Conservation (phyloP, 1,140 invertebrate genomes). For the Lethocerus indicus region DNA sequence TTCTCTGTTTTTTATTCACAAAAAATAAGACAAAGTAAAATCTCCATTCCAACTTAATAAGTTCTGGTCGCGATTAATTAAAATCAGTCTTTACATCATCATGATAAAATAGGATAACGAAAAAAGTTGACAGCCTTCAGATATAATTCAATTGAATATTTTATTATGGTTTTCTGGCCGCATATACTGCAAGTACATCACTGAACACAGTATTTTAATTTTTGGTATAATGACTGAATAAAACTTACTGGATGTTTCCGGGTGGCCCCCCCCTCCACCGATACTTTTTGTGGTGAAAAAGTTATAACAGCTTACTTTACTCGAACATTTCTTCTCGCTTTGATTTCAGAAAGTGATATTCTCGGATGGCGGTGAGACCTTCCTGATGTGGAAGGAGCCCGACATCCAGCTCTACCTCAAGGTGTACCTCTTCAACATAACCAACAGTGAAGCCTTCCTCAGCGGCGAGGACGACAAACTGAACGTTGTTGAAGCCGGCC, state of each 20-base stretch:
- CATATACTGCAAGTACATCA: background rate
- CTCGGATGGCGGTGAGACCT: conserved; percentile 55
- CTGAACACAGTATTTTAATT: background rate
- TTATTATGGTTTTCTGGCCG: background rate
- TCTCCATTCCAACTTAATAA: too few species aligned
- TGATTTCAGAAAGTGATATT: conserved; percentile 54
- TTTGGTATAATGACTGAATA: background rate
- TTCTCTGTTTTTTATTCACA: too few species aligned
- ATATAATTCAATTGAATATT: too few species aligned
- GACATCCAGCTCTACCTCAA: conserved; percentile 68
- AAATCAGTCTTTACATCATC: too few species aligned
- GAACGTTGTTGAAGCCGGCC: conserved; percentile 61
- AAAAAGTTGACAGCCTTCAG: too few species aligned
- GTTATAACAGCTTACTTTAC: conserved; percentile 9
- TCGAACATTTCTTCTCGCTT: too few species aligned
- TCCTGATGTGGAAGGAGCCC: conserved; percentile 67
- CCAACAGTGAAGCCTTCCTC: conserved; percentile 65
- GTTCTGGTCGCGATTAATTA: too few species aligned
- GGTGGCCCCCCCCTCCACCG: background rate
- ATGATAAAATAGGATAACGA: too few species aligned
- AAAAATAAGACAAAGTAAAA: too few species aligned
- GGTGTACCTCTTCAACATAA: conserved; percentile 78
- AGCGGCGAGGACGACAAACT: conserved; percentile 48
- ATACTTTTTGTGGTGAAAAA: background rate
- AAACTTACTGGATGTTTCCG: background rate